A percentile compares a stretch with the other conserved stretches of the same genome.
These are phyloP conservation scores for Sebastes oblongus DNA, from an alignment of 2,797 vertebrate genomes.

Conservation along the genomic window DNA sequence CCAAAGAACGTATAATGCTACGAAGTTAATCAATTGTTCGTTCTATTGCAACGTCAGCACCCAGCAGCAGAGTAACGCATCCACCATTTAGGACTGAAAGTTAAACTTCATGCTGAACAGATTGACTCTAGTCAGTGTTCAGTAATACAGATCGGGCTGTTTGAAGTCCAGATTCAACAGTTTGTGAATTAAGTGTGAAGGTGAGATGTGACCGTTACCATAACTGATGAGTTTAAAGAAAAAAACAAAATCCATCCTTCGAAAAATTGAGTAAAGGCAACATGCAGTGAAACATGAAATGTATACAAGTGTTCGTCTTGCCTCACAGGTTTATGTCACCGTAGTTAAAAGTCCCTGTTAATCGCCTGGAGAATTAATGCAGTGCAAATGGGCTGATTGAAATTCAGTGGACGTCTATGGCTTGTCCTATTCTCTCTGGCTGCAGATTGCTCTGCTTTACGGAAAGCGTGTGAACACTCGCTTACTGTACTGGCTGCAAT, in stretches of 20 bases:
- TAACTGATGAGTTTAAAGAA: background rate
- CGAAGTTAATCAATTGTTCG: too few species aligned
- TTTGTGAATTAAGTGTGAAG: background rate
- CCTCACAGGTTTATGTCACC: slow-evolving; percentile 1
- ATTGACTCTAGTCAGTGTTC: background rate
- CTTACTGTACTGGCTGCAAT: slow-evolving; percentile 40
- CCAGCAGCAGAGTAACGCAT: too few species aligned
- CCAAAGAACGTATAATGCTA: too few species aligned
- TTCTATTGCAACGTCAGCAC: too few species aligned
- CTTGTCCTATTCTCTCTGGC: slow-evolving; percentile 26
- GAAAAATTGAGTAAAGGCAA: background rate
- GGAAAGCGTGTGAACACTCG: slow-evolving; percentile 34
- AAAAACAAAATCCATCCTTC: background rate
- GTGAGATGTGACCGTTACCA: background rate
- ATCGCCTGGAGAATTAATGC: slow-evolving; percentile 29
- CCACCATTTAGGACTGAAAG: background rate
- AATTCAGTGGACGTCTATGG: slow-evolving; percentile 43
- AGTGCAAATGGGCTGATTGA: slow-evolving; percentile 50
- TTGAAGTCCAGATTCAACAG: background rate
- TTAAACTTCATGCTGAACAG: background rate
- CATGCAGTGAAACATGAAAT: background rate
- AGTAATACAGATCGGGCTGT: background rate
- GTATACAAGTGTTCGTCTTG: background rate
- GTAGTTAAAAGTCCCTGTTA: slow-evolving; percentile 21
- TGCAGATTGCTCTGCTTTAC: slow-evolving; percentile 25